A percentile compares a stretch with the other conserved stretches of the same genome.
Evolutionary conservation across 1,140 invertebrate genomes (phyloP).

Genomic region (Drosophila biarmipes): DNA sequence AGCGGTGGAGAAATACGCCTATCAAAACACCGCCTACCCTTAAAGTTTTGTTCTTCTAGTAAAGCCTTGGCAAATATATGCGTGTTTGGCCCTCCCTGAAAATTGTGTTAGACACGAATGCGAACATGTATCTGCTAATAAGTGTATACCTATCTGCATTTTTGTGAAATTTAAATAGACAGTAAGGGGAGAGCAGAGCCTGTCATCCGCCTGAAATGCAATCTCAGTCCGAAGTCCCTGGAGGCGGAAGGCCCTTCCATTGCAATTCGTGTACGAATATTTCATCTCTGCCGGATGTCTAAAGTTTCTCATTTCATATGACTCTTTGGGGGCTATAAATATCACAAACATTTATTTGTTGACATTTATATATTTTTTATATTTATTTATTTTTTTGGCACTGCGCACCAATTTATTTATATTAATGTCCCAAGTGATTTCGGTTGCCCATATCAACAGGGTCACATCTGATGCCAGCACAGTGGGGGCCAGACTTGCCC

Average conservation of each 20-base stretch:
- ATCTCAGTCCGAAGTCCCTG: slow-evolving; percentile 24
- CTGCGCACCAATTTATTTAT: slow-evolving; percentile 60
- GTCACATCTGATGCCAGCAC: not conserved
- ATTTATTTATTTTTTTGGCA: slow-evolving; percentile 27
- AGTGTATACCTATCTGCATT: slow-evolving; percentile 15
- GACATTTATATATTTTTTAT: slow-evolving; percentile 50
- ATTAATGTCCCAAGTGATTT: slow-evolving; percentile 59
- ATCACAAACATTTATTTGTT: slow-evolving; percentile 36
- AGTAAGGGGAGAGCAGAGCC: not conserved
- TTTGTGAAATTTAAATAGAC: slow-evolving; percentile 31
- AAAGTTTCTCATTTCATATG: slow-evolving; percentile 14
- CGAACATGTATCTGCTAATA: slow-evolving; percentile 10
- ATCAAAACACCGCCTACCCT: not conserved
- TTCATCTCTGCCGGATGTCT: slow-evolving; percentile 7
- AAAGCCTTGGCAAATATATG: slow-evolving; percentile 7
- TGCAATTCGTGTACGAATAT: slow-evolving; percentile 31
- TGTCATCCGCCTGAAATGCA: slow-evolving; percentile 40
- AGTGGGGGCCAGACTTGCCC: not conserved
- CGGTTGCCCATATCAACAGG: slow-evolving; percentile 48
- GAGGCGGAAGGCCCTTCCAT: not conserved
- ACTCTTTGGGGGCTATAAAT: slow-evolving; percentile 27
- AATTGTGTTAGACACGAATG: slow-evolving; percentile 8
- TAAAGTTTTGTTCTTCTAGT: slow-evolving; percentile 4
- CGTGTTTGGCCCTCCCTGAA: slow-evolving; percentile 16
- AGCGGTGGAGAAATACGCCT: not conserved